phyloP scores from a whole-genome alignment of 2,797 vertebrate species.

The Phrynocephalus forsythii region DNA sequence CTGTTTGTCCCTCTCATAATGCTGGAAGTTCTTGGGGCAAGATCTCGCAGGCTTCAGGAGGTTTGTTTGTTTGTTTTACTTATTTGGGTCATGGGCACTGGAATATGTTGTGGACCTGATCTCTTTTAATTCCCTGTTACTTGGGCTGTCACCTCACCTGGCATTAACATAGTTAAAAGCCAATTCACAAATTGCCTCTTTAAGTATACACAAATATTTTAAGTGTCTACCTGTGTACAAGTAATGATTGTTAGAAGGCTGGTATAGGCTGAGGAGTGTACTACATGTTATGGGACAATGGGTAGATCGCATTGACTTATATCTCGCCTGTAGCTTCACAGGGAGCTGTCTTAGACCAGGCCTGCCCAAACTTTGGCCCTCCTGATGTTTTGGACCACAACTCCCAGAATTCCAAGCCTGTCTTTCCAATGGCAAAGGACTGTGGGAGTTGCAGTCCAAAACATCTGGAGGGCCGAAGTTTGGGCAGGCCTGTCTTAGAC shows the following conservation, averaged over 20 bases:
- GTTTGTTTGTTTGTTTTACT: not conserved
- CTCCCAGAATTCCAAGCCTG: too few relatives aligned
- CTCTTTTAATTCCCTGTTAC: not conserved
- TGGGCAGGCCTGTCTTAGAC: not conserved
- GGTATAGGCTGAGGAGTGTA: not conserved
- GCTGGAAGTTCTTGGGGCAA: not conserved
- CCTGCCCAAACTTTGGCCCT: too few relatives aligned
- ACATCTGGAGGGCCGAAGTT: too few relatives aligned
- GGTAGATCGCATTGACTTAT: not conserved
- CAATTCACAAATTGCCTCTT: not conserved
- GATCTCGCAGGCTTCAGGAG: too few relatives aligned
- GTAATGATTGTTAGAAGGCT: not conserved
- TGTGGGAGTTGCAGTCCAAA: too few relatives aligned
- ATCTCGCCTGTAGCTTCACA: not conserved
- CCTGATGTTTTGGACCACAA: too few relatives aligned
- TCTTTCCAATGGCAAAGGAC: too few relatives aligned
- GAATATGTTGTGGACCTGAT: not conserved
- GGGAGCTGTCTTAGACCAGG: not conserved
- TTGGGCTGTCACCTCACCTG: not conserved
- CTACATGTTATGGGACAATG: not conserved
- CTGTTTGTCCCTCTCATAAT: not conserved
- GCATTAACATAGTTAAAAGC: not conserved
- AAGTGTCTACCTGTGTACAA: not conserved
- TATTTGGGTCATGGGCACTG: not conserved
- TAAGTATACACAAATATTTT: not conserved